Percentiles rank a stretch among this genome's conserved stretches.
Conservation (phyloP, 2,888 invertebrate genomes). For the Lasioglossum oenotherae region DNA sequence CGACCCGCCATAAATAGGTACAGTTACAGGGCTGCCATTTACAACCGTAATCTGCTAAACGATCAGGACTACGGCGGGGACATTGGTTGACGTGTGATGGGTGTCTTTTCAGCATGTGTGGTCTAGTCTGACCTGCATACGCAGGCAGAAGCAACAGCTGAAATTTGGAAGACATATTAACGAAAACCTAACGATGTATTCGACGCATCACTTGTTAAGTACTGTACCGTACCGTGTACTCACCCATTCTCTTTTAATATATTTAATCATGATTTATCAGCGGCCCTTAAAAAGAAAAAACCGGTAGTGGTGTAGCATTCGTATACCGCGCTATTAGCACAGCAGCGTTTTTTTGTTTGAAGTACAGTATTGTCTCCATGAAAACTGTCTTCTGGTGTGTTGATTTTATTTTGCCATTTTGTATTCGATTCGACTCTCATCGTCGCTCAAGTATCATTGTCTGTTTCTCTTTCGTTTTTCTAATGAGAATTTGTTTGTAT, state of each 20-base stretch:
- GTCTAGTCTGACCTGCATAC: conserved; percentile 85
- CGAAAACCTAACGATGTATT: conserved; percentile 63
- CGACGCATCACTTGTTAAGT: conserved; percentile 68
- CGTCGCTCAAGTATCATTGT: conserved; percentile 20
- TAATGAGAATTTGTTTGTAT: conserved; percentile 7
- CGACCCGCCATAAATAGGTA: conserved; percentile 88
- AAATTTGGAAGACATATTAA: conserved; percentile 64
- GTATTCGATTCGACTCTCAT: conserved; percentile 26
- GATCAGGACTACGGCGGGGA: conserved; percentile 86
- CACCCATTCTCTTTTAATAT: conserved; percentile 65
- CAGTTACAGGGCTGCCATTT: conserved; percentile 89
- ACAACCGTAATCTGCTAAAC: conserved; percentile 87
- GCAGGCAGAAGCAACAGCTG: conserved; percentile 74
- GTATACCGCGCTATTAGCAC: conserved; percentile 44
- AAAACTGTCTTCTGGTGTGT: not conserved
- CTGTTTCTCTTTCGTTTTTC: not conserved
- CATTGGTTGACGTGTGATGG: conserved; percentile 92
- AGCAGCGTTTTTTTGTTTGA: conserved; percentile 53
- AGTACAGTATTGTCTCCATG: not conserved
- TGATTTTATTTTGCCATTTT: not conserved
- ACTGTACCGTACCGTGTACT: conserved; percentile 65
- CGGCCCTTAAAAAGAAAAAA: conserved; percentile 44
- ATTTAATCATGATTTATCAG: conserved; percentile 63
- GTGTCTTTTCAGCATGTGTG: conserved; percentile 93
- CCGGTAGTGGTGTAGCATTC: conserved; percentile 58